A percentile compares a stretch with the other conserved stretches of the same genome.
Conservation (phyloP, 2,113 vertebrate genomes). For the Genyomyrus donnyi region DNA sequence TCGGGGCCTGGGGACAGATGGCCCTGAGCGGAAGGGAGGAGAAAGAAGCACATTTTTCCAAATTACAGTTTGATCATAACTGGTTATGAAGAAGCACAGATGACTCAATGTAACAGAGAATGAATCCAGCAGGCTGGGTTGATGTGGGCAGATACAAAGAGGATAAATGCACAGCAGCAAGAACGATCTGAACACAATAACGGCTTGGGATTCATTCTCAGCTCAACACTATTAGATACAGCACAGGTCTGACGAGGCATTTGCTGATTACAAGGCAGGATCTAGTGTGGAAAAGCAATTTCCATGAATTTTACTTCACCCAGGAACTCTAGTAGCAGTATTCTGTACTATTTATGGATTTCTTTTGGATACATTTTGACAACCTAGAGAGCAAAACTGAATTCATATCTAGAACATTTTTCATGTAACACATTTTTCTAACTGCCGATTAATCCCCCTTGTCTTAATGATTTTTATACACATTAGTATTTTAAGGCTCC, state of each 20-base stretch:
- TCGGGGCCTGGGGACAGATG: background rate
- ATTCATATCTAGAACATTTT: background rate
- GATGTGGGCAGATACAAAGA: background rate
- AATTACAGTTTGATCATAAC: background rate
- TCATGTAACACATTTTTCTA: background rate
- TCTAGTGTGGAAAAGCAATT: background rate
- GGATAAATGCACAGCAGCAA: background rate
- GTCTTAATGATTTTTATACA: background rate
- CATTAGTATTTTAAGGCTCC: background rate
- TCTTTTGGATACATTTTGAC: background rate
- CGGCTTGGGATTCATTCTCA: background rate
- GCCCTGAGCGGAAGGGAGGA: background rate
- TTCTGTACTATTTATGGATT: background rate
- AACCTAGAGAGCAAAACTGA: background rate
- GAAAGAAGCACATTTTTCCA: background rate
- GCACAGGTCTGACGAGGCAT: background rate
- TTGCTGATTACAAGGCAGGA: background rate
- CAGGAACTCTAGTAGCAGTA: background rate
- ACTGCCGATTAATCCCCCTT: background rate
- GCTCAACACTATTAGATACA: background rate
- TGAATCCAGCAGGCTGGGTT: background rate
- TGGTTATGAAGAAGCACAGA: background rate
- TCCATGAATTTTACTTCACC: background rate
- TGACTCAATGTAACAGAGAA: background rate
- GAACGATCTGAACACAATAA: background rate